Percentiles rank a stretch among this genome's conserved stretches.
These are phyloP conservation scores for Branchipolynoe longqiensis DNA, from an alignment of 2,888 invertebrate species.

Conservation along the genomic window DNA sequence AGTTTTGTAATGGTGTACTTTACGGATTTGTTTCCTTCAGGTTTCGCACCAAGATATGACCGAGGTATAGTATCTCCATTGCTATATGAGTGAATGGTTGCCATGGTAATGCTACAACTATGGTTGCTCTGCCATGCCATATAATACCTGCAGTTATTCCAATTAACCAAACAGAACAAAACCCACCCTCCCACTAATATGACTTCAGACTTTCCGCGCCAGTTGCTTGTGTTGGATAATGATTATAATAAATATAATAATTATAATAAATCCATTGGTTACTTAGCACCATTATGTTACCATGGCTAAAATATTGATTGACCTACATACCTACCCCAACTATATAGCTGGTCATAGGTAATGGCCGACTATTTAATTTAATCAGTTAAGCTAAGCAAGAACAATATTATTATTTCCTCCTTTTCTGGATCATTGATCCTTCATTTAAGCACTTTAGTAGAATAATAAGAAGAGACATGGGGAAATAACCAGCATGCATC, in stretches of 20 bases:
- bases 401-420: neutral
- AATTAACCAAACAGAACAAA: neutral
- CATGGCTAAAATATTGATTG: neutral
- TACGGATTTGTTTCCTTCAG: constrained; percentile 51
- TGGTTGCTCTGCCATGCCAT: constrained; percentile 29
- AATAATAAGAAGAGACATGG: constrained; percentile 1
- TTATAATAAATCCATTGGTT: neutral
- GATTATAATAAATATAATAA: too few relatives aligned
- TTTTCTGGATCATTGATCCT: constrained; percentile 1
- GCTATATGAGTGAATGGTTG: constrained; percentile 49
- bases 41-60: constrained; percentile 60
- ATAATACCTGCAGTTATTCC: constrained; percentile 49
- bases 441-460: constrained; percentile 1
- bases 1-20: constrained; percentile 55
- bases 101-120: constrained; percentile 43
- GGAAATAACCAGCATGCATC: neutral
- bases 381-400: neutral
- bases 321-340: neutral
- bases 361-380: neutral
- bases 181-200: constrained; percentile 15
- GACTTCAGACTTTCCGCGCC: too few relatives aligned
- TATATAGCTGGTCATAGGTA: constrained; percentile 12
- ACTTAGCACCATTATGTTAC: constrained; percentile 18
- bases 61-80: constrained; percentile 60
- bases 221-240: too few relatives aligned